A percentile compares a stretch with the other conserved stretches of the same genome.
Conservation (phyloP, 2,888 invertebrate genomes). For the Dryomyza anilis region DNA sequence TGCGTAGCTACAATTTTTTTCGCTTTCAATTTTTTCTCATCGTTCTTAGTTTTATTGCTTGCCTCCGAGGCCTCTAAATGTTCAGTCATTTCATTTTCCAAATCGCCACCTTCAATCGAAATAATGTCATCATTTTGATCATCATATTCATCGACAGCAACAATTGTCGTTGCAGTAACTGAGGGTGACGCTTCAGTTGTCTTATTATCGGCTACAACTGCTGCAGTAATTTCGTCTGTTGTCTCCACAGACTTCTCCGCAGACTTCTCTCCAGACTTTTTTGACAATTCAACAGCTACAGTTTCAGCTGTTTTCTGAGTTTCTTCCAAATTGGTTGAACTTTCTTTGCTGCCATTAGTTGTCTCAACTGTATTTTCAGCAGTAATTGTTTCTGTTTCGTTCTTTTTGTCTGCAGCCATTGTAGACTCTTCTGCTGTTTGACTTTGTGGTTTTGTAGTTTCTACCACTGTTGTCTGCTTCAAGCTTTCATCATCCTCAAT, state of each 20-base stretch:
- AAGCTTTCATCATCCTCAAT: conserved; percentile 22
- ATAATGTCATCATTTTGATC: conserved; percentile 59
- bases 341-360: too few species aligned
- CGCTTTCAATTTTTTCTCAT: conserved; percentile 2
- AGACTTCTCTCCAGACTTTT: background rate
- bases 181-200: background rate
- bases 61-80: conserved; percentile 39
- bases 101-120: conserved; percentile 58
- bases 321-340: background rate
- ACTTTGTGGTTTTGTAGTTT: background rate
- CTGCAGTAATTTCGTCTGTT: background rate
- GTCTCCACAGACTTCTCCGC: background rate
- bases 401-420: too few species aligned
- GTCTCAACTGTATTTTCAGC: too few species aligned
- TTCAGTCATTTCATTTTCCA: conserved; percentile 59
- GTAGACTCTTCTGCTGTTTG: too few species aligned
- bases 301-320: background rate
- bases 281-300: background rate
- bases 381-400: background rate
- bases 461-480: background rate
- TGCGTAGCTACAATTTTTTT: conserved; percentile 42
- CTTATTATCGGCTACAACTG: background rate
- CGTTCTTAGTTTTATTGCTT: conserved; percentile 33
- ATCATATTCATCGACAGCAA: conserved; percentile 46
- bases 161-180: background rate